Evolutionary conservation across 2,113 vertebrate genomes (phyloP).

Genomic region (Oxyruncus cristatus): DNA sequence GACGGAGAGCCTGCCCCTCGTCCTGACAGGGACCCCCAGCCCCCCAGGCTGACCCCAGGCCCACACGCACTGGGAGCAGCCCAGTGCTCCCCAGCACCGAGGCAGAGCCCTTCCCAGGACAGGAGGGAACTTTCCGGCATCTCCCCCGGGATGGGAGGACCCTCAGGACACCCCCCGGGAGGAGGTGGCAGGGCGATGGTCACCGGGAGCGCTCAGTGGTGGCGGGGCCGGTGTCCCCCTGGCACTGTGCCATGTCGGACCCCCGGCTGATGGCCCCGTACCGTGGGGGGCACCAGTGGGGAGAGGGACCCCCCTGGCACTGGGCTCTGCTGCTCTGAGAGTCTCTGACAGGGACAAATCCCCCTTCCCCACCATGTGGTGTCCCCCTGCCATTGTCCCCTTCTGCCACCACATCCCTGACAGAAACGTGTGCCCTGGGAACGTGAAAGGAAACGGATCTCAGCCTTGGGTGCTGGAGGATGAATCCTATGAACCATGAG

Average conservation of each 20-base stretch:
- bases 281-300: background rate
- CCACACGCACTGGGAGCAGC: background rate
- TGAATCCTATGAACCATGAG: background rate
- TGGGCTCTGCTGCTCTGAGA: background rate
- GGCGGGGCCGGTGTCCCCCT: background rate
- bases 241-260: accelerated
- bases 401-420: background rate
- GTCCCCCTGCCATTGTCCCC: background rate
- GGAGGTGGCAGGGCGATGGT: background rate
- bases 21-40: background rate
- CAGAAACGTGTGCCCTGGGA: background rate
- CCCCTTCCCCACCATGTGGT: background rate
- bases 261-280: background rate
- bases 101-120: background rate
- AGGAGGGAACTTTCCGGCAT: background rate
- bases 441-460: accelerated
- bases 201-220: accelerated
- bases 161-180: too few species aligned
- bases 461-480: background rate
- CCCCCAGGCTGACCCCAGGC: too few species aligned
- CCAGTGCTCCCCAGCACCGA: accelerated
- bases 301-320: background rate
- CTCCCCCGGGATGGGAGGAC: background rate
- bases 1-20: accelerated
- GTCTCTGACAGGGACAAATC: background rate